Evolutionary conservation across 2,797 vertebrate species (phyloP).

Genomic region (Bradypodion pumilum): DNA sequence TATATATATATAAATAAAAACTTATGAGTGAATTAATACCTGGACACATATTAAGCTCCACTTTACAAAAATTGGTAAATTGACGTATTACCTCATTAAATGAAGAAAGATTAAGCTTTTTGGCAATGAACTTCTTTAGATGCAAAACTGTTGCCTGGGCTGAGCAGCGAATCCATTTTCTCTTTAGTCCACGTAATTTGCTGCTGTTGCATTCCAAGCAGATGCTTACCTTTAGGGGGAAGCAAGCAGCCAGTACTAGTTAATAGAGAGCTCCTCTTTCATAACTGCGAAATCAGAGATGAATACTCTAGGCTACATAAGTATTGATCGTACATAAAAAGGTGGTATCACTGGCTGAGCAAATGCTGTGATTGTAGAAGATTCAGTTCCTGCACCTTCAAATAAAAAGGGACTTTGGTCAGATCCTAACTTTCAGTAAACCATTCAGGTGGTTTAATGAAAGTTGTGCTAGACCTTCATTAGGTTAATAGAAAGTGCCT

Average conservation of each 20-base stretch:
- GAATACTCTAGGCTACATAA: neutral
- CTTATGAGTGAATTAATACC: neutral
- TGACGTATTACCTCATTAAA: constrained; percentile 92
- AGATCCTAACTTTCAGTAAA: too few relatives aligned
- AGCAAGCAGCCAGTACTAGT: neutral
- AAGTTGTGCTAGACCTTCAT: neutral
- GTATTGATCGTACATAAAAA: neutral
- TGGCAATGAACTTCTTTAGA: constrained; percentile 99
- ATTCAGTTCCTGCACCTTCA: neutral
- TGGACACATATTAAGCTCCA: neutral
- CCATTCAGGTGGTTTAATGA: neutral
- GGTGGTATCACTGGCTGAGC: neutral
- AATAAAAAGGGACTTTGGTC: neutral
- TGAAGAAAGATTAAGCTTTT: constrained; percentile 98
- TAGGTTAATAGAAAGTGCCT: too few relatives aligned
- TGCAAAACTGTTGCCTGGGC: constrained; percentile 98
- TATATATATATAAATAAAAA: too few relatives aligned
- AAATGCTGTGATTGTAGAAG: neutral
- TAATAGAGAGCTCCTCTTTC: neutral
- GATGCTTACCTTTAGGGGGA: constrained; percentile 89
- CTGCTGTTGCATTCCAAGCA: constrained; percentile 99
- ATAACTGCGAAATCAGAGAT: neutral
- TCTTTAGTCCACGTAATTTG: constrained; percentile 94
- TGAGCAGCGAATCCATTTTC: constrained; percentile 99
- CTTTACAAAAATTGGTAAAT: neutral